Evolutionary conservation across 2,888 invertebrate genomes (phyloP).

Genomic region (Agrochola lota): DNA sequence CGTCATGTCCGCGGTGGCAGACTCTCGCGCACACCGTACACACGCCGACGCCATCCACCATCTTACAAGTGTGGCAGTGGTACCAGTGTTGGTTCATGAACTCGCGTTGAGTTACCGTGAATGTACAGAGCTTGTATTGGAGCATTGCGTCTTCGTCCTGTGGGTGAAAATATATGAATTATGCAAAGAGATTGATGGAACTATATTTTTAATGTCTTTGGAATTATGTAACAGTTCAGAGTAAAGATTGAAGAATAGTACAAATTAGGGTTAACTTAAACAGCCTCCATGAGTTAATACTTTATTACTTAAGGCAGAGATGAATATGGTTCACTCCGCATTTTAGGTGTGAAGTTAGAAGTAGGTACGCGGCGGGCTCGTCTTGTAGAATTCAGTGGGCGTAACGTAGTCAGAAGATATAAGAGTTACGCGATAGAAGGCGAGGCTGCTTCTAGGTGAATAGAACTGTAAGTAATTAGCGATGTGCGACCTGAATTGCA

Average conservation of each 20-base stretch:
- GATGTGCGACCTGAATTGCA: too few species aligned
- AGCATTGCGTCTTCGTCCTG: constrained; percentile 96
- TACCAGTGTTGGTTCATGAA: constrained; percentile 99
- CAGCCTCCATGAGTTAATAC: not conserved
- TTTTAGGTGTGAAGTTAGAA: too few species aligned
- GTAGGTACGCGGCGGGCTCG: too few species aligned
- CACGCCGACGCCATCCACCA: constrained; percentile 99
- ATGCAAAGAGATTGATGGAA: not conserved
- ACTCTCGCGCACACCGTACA: constrained; percentile 99
- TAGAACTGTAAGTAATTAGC: too few species aligned
- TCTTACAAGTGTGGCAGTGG: constrained; percentile 99
- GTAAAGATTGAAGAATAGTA: not conserved
- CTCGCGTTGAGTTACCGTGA: constrained; percentile 98
- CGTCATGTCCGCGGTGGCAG: constrained; percentile 98
- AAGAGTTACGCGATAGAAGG: too few species aligned
- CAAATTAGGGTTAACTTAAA: not conserved
- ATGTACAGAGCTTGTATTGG: constrained; percentile 98
- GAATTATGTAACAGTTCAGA: not conserved
- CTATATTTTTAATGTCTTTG: too few species aligned
- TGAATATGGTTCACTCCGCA: too few species aligned
- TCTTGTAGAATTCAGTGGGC: too few species aligned
- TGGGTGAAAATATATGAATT: constrained; percentile 1
- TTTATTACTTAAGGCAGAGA: not conserved
- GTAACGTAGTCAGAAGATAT: too few species aligned
- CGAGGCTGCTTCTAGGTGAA: too few species aligned